Percentiles rank a stretch among this genome's conserved stretches.
These are phyloP conservation scores for Burhinus oedicnemus DNA, from an alignment of 2,113 vertebrate genomes.

Conservation along the genomic window DNA sequence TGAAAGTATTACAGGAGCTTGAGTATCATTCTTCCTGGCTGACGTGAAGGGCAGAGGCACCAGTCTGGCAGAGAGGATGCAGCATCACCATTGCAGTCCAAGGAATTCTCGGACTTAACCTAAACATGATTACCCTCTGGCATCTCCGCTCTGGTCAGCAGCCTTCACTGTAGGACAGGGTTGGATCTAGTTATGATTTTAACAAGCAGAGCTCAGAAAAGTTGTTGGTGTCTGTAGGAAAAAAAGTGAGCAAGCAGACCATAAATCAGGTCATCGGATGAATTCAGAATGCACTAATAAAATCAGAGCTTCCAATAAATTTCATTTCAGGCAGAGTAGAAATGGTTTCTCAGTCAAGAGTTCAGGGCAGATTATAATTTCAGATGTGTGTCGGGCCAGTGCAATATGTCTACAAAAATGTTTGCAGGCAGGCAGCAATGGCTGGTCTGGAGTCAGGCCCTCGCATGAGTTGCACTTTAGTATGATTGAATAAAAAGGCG, in stretches of 20 bases:
- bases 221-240: background rate
- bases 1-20: background rate
- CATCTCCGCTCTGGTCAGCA: background rate
- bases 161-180: background rate
- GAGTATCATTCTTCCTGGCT: background rate
- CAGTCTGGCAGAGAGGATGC: background rate
- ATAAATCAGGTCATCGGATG: slow-evolving; percentile 35
- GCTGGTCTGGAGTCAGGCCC: background rate
- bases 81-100: background rate
- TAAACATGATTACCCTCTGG: background rate
- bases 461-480: background rate
- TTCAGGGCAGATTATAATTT: slow-evolving; percentile 40
- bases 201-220: background rate
- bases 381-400: slow-evolving; percentile 18
- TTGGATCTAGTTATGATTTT: background rate
- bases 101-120: background rate
- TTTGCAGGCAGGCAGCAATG: background rate
- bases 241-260: background rate
- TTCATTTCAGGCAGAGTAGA: slow-evolving; percentile 30
- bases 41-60: background rate
- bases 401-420: background rate
- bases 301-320: slow-evolving; percentile 48
- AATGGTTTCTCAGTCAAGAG: background rate
- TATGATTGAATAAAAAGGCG: background rate
- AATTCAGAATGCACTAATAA: slow-evolving; percentile 43